Evolutionary conservation across 2,888 invertebrate genomes (phyloP).

Genomic region (Hoplodrina ambigua): DNA sequence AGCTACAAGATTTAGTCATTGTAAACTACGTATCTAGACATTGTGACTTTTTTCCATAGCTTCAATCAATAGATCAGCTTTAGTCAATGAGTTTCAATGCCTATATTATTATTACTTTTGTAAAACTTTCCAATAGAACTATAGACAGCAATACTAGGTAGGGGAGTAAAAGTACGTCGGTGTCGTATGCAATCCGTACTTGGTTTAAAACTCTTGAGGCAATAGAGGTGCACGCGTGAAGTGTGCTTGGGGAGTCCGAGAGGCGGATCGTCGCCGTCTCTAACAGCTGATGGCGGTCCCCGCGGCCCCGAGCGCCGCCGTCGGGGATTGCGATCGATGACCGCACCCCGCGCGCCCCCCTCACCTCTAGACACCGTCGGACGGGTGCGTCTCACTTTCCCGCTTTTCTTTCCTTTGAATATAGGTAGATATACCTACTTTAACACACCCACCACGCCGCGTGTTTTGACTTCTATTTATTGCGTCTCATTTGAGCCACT

Average conservation of each 20-base stretch:
- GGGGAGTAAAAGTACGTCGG: conserved; percentile 27
- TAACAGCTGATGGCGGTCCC: conserved; percentile 86
- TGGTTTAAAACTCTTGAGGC: conserved; percentile 49
- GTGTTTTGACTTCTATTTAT: conserved; percentile 70
- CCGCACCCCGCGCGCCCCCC: conserved; percentile 81
- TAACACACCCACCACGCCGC: conserved; percentile 63
- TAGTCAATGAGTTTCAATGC: conserved; percentile 3
- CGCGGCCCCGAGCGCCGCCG: conserved; percentile 75
- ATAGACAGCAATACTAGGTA: conserved; percentile 35
- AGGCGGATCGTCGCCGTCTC: conserved; percentile 72
- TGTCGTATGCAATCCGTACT: conserved; percentile 44
- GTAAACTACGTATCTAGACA: not conserved
- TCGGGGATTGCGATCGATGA: conserved; percentile 84
- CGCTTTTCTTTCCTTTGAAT: conserved; percentile 84
- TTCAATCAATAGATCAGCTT: conserved; percentile 8
- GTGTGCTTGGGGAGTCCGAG: conserved; percentile 60
- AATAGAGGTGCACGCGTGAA: conserved; percentile 57
- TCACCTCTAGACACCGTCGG: conserved; percentile 77
- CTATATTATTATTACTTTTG: not conserved
- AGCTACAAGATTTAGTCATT: conserved; percentile 7
- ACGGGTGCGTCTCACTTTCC: conserved; percentile 81
- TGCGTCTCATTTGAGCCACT: conserved; percentile 69
- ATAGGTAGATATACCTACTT: conserved; percentile 60
- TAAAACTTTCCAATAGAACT: conserved; percentile 8
- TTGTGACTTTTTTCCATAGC: conserved; percentile 17